phyloP scores from a whole-genome alignment of 1,140 invertebrate genomes.

The Plodia interpunctella region DNA sequence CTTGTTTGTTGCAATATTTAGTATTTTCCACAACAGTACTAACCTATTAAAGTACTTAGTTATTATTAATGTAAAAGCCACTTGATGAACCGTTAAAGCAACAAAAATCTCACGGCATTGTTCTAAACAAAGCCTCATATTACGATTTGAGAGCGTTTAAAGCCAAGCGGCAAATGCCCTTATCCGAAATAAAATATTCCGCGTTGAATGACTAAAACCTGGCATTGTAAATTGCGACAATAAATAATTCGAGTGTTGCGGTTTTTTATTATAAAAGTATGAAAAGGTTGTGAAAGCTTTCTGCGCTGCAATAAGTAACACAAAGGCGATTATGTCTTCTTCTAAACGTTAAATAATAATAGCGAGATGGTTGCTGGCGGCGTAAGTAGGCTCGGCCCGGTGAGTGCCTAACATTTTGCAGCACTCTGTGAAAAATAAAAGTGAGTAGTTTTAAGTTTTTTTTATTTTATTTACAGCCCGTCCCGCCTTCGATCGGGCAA shows the following conservation, averaged over 20 bases:
- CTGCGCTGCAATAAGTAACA: constrained; percentile 47
- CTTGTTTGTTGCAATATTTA: no score
- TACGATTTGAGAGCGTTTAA: constrained; percentile 3
- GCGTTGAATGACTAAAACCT: constrained; percentile 30
- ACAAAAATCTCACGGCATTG: neutral
- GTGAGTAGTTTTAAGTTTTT: no score
- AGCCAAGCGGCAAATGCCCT: constrained; percentile 7
- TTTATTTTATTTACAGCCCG: no score
- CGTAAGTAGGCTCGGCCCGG: neutral
- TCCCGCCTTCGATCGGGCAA: no score
- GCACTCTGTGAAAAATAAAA: neutral
- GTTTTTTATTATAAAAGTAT: constrained; percentile 41
- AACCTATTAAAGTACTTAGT: no score
- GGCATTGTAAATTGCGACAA: constrained; percentile 45
- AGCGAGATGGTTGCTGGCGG: constrained; percentile 8
- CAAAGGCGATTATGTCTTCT: constrained; percentile 54
- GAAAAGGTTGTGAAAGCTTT: constrained; percentile 47
- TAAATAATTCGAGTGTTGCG: constrained; percentile 55
- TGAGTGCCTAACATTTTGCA: constrained; percentile 2
- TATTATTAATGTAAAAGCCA: no score
- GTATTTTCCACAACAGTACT: no score
- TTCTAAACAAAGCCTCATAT: neutral
- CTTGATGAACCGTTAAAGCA: neutral
- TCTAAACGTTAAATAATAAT: constrained; percentile 46
- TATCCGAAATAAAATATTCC: constrained; percentile 15